Percentiles rank a stretch among this genome's conserved stretches.
phyloP scores from a whole-genome alignment of 1,140 invertebrate species.

The Drosophila carrolli region DNA sequence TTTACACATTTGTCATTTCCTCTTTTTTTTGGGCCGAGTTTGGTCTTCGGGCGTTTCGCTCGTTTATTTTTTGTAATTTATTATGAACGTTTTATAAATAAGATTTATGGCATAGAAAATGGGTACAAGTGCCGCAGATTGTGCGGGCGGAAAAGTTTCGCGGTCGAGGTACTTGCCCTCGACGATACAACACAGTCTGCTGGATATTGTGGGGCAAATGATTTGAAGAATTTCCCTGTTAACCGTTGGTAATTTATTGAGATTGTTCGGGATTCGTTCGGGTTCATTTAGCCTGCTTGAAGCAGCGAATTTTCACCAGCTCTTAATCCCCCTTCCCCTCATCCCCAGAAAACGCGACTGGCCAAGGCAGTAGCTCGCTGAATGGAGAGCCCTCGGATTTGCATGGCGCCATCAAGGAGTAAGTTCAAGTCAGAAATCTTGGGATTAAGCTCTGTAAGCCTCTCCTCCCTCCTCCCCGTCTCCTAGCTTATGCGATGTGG shows the following conservation, averaged over 20 bases:
- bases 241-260: slow-evolving; percentile 37
- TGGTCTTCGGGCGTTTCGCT: slow-evolving; percentile 31
- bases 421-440: slow-evolving; percentile 22
- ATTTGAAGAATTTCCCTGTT: slow-evolving; percentile 35
- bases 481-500: slow-evolving; percentile 69
- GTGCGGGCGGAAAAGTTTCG: slow-evolving; percentile 53
- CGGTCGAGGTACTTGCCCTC: slow-evolving; percentile 25
- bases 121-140: slow-evolving; percentile 70
- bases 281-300: slow-evolving; percentile 35
- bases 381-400: slow-evolving; percentile 69
- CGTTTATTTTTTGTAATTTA: slow-evolving; percentile 74
- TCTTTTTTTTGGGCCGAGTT: slow-evolving; percentile 33
- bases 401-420: slow-evolving; percentile 73
- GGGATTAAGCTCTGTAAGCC: neutral
- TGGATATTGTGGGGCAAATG: neutral
- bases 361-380: slow-evolving; percentile 58
- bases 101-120: slow-evolving; percentile 73
- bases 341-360: slow-evolving; percentile 71
- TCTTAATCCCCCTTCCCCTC: neutral
- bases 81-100: slow-evolving; percentile 74
- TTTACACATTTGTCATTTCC: slow-evolving; percentile 71
- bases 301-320: slow-evolving; percentile 2
- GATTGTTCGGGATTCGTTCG: slow-evolving; percentile 35
- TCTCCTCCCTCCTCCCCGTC: neutral
- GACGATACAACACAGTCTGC: slow-evolving; percentile 5